Base-by-base conservation (phyloP, 2,113 vertebrate species). In the Terrapene triunguis region DNA sequence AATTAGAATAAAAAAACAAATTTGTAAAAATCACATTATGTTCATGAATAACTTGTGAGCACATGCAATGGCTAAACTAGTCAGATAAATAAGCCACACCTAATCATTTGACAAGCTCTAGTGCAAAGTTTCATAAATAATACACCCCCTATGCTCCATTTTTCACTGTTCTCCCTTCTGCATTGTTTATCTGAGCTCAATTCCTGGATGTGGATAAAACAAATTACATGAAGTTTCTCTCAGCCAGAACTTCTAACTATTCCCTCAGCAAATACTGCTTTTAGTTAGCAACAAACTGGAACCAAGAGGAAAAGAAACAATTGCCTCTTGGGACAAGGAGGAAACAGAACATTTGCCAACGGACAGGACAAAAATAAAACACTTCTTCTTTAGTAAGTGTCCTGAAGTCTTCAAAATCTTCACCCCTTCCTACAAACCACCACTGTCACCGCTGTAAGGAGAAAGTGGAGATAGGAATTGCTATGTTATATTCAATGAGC, bases 191-290 rank as follows among this genome's bases (percentile, higher is more conserved):
- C 91, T 91, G 94, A 0, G 84, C 94, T 97, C 96, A 97, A 93
- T 97, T 97, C 96, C 96, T 97, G 96, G 95, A 96, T 96, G 95
- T 97, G 94, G 91, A 97, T 95, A 96, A 97, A 97, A 96, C 95
- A 97, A 97, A 98, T 50, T 24, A 78, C 90, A 94, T 76, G 89
- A 89, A 90, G 91, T 97, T 97, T 97, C 94, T 96, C 96, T 97
- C 96, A 97, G 94, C 93, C 0, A 0, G 53, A 89, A 59, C 93
- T 96, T 95, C 96, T 96, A 95, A 94, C 95, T 95, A 92, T 94
- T 94, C 93, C 84, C 95, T 89, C 94, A 92, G 97, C 95, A 97
- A 97, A 97, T 83, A 97, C 85, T 89, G 92, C n/a, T 80, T 87
- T 96, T 94, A 94, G 86, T 38, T 82, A 96, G 85, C 85, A 84